phyloP scores from a whole-genome alignment of 2,888 invertebrate genomes.

The Lordiphosa andalusiaca region DNA sequence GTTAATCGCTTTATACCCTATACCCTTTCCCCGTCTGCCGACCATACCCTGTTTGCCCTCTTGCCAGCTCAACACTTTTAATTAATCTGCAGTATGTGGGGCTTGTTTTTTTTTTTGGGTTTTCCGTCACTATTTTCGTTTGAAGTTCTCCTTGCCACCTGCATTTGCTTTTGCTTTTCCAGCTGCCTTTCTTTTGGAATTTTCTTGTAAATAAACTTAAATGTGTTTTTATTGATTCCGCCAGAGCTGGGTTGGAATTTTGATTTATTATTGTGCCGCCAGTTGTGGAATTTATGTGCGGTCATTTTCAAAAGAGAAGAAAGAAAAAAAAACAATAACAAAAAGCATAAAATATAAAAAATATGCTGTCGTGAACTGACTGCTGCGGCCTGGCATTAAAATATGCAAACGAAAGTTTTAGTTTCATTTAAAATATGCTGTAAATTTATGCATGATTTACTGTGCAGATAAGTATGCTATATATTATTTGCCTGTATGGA shows the following conservation, averaged over 20 bases:
- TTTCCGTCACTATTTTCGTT: background rate
- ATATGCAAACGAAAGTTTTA: too few species aligned
- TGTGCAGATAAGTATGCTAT: too few species aligned
- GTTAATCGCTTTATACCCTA: slow-evolving; percentile 61
- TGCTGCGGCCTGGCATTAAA: too few species aligned
- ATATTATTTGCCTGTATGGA: too few species aligned
- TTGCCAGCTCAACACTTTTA: slow-evolving; percentile 67
- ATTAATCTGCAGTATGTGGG: slow-evolving; percentile 44
- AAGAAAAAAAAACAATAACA: slow-evolving; percentile 6
- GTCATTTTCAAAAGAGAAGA: slow-evolving; percentile 28
- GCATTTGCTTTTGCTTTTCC: slow-evolving; percentile 23
- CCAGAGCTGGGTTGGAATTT: slow-evolving; percentile 43
- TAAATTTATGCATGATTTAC: too few species aligned
- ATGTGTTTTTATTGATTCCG: slow-evolving; percentile 63
- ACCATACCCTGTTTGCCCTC: slow-evolving; percentile 54
- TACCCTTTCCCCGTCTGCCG: background rate
- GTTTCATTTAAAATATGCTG: too few species aligned
- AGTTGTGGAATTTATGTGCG: slow-evolving; percentile 61
- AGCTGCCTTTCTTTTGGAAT: slow-evolving; percentile 17
- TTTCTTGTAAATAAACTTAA: slow-evolving; percentile 51
- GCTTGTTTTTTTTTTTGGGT: slow-evolving; percentile 16
- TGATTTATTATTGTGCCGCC: slow-evolving; percentile 50
- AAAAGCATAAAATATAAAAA: slow-evolving; percentile 6
- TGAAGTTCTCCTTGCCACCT: slow-evolving; percentile 13
- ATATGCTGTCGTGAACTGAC: too few species aligned